Percentiles rank a stretch among this genome's conserved stretches.
These are phyloP conservation scores for Apamea sordens DNA, from an alignment of 2,888 invertebrate genomes.

Conservation along the genomic window DNA sequence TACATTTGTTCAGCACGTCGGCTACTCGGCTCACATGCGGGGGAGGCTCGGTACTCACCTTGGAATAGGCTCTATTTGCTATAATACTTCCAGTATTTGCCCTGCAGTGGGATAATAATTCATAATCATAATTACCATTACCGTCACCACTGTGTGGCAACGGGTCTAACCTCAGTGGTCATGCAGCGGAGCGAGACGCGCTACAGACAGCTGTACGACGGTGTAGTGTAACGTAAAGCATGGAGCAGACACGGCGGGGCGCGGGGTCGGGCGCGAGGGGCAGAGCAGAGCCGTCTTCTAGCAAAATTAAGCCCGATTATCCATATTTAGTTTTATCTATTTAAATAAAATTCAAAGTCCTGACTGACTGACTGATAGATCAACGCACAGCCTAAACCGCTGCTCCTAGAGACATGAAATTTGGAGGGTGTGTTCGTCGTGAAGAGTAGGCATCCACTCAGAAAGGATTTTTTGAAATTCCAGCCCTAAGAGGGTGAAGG, in stretches of 20 bases:
- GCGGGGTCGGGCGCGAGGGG: no score
- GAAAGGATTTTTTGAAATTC: no score
- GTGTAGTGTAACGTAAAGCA: neutral
- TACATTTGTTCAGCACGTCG: constrained; percentile 18
- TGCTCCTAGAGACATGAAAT: no score
- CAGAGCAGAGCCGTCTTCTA: neutral
- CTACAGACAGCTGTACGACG: neutral
- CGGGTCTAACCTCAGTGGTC: neutral
- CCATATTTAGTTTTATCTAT: neutral
- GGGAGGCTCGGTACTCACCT: neutral
- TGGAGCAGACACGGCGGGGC: neutral
- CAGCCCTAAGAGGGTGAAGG: no score
- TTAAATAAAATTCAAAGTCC: no score
- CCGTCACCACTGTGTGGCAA: neutral
- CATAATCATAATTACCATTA: no score
- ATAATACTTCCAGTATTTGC: neutral
- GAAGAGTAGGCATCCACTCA: no score
- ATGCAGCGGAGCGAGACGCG: neutral
- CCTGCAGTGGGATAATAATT: neutral
- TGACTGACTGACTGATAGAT: no score
- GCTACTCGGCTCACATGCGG: neutral
- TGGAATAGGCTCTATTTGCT: neutral
- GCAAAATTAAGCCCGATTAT: neutral
- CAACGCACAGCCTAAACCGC: no score
- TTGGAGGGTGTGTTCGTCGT: no score